Base-by-base conservation (phyloP, 1,140 invertebrate species). In the Thaumatotibia leucotreta region DNA sequence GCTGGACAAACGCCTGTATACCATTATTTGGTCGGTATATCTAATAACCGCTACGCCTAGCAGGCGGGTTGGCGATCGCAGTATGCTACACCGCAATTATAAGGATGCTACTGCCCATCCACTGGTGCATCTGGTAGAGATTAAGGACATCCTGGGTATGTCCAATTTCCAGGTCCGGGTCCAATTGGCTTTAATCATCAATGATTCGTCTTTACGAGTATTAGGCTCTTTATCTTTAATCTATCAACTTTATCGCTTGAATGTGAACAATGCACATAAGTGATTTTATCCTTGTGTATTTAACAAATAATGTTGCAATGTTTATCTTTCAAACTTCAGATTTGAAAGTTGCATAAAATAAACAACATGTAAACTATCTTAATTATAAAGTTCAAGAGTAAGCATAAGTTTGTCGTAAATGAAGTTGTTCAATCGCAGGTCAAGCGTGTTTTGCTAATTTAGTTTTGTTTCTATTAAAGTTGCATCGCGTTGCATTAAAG, bases 381-480 rank as follows among this genome's bases (percentile, higher is more conserved):
- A 45, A 3, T 17, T 45, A 20, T 6, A 45, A 20, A 45, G 17
- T 45, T 45, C 17, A 20, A 4, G 10, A 17, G 17, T 58, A 58
- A 24, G 23, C 4, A 5, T 52, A 29, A 58, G 24, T 54, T 54
- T 54, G 24, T 11, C 6, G 45, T 22, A 72, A 74, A 82, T 73
- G 75, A 77, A 76, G 70, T 72, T 71, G 66, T 58, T 71, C 67
- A 76, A 64, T 73, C 67, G 35, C 63, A 68, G 74, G 79, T 84
- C 76, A 79, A 83, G 73, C 65, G 50, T 54, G 65, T 71, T 76
- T 74, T 63, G 69, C 39, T 70, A 76, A 58, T 58, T 77, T 84
- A 80, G 76, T 76, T 83, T 74, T 74, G 74, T 75, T 82, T 77
- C 70, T 82, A 82, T 83, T 81, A 79, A 75, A 77, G 75, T 70